phyloP scores from a whole-genome alignment of 2,888 invertebrate genomes.

The Andrena bucephala region DNA sequence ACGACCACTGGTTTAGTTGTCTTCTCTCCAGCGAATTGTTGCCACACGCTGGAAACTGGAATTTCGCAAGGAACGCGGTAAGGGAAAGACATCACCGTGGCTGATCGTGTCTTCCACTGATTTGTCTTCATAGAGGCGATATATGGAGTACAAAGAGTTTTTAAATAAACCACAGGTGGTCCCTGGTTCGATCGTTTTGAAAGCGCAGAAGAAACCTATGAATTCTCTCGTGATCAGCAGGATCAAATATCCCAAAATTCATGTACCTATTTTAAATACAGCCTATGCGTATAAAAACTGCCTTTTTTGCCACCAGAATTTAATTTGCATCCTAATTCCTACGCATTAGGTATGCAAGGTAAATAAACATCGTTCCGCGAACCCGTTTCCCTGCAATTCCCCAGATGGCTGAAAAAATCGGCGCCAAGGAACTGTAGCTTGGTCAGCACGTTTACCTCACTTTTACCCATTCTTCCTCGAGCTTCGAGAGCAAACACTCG shows the following conservation, averaged over 20 bases:
- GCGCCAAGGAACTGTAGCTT: background rate
- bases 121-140: slow-evolving; percentile 39
- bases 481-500: slow-evolving; percentile 3
- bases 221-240: background rate
- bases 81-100: slow-evolving; percentile 18
- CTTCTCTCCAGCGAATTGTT: slow-evolving; percentile 46
- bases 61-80: slow-evolving; percentile 57
- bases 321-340: slow-evolving; percentile 11
- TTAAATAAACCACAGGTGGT: background rate
- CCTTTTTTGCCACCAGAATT: background rate
- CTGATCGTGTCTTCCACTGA: slow-evolving; percentile 43
- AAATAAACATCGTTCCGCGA: slow-evolving; percentile 7
- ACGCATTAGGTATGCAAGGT: background rate
- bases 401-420: slow-evolving; percentile 1
- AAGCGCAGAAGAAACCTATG: background rate
- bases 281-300: background rate
- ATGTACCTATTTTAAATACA: background rate
- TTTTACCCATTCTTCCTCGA: slow-evolving; percentile 19
- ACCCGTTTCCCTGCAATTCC: background rate
- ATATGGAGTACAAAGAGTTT: background rate
- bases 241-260: background rate
- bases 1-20: slow-evolving; percentile 56
- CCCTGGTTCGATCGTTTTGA: background rate
- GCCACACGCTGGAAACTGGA: slow-evolving; percentile 48
- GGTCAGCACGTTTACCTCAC: slow-evolving; percentile 23